Evolutionary conservation across 2,888 invertebrate species (phyloP), one percentile per base, ranked within the genome.

Genomic region (Tortricodes alternella): DNA sequence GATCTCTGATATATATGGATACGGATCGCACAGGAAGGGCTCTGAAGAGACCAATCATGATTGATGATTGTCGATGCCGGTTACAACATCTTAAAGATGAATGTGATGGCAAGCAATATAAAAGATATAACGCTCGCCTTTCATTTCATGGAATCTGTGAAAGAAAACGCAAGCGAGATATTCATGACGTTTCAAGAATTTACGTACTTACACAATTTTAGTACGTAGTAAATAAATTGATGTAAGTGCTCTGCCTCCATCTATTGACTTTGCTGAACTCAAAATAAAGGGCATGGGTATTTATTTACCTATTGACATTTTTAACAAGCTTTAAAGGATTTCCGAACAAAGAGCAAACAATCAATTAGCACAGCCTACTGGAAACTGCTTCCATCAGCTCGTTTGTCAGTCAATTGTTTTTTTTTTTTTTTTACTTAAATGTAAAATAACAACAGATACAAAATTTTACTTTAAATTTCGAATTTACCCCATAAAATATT

Each of bases 11-110:
- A 49, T 53, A 49, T 48, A 55, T 43, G 11, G 24, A 43, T 55
- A 49, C 23, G 48, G 41, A n/a, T 27, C 34, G n/a, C 56, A 48
- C 34, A 29, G 39, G 11, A 46, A 29, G 38, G 53, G 55, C 55
- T 55, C 48, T n/a, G n/a, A 41, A 41, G 13, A 18, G 19, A 21
- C 49, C 49, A 50, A n/a, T 50, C 23, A 50, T 56, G 50, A 56
- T 56, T 56, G 49, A 56, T 56, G 50, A 44, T 50, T 34, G 37
- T 8, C 44, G 32, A 56, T 37, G 56, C 43, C 29, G 32, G 43
- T 43, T 44, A 23, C 23, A 43, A 37, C 34, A 19, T 41, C 49
- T 44, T 32, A 24, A 44, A 18, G 50, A 56, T 44, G 29, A 50
- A 56, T 50, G 50, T 43, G 43, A 50, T 44, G 13, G 15, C 37